A percentile compares a stretch with the other conserved stretches of the same genome.
These are phyloP conservation scores for Drosophila nigricruria DNA, from an alignment of 2,888 invertebrate genomes.

Conservation along the genomic window DNA sequence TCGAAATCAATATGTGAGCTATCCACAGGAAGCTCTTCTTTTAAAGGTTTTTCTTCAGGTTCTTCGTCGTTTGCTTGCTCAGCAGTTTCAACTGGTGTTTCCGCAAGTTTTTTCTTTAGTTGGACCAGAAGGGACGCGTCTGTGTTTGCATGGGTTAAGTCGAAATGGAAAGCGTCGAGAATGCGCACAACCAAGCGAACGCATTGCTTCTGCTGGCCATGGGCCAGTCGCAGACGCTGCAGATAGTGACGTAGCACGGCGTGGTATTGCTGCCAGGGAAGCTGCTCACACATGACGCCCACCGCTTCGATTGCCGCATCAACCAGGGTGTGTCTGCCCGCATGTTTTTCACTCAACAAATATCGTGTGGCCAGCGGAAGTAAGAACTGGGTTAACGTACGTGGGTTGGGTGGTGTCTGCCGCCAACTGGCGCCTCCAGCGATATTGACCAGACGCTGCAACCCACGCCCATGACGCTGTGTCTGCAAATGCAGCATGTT, in stretches of 20 bases:
- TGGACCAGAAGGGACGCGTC: constrained; percentile 62
- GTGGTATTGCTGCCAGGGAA: constrained; percentile 97
- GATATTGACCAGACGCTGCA: constrained; percentile 90
- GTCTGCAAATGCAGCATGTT: constrained; percentile 95
- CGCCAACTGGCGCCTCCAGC: constrained; percentile 87
- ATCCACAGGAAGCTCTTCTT: constrained; percentile 24
- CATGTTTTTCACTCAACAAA: constrained; percentile 91
- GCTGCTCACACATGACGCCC: constrained; percentile 90
- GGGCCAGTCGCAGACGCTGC: constrained; percentile 89
- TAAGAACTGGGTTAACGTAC: constrained; percentile 93
- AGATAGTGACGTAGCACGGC: constrained; percentile 93
- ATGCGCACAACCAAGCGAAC: constrained; percentile 92
- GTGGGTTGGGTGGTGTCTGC: constrained; percentile 87
- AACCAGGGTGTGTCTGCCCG: constrained; percentile 91
- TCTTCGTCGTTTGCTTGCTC: constrained; percentile 61
- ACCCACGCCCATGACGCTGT: constrained; percentile 93
- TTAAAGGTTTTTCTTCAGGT: constrained; percentile 17
- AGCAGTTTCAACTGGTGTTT: constrained; percentile 57
- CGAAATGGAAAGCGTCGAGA: constrained; percentile 96
- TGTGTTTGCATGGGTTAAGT: constrained; percentile 89
- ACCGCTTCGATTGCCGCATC: constrained; percentile 94
- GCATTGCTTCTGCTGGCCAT: constrained; percentile 93
- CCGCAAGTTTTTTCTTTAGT: constrained; percentile 70
- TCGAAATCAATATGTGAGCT: constrained; percentile 42
- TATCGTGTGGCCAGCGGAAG: constrained; percentile 93